A percentile compares a stretch with the other conserved stretches of the same genome.
Evolutionary conservation across 2,888 invertebrate species (phyloP).

Genomic region (Dryomyza anilis): DNA sequence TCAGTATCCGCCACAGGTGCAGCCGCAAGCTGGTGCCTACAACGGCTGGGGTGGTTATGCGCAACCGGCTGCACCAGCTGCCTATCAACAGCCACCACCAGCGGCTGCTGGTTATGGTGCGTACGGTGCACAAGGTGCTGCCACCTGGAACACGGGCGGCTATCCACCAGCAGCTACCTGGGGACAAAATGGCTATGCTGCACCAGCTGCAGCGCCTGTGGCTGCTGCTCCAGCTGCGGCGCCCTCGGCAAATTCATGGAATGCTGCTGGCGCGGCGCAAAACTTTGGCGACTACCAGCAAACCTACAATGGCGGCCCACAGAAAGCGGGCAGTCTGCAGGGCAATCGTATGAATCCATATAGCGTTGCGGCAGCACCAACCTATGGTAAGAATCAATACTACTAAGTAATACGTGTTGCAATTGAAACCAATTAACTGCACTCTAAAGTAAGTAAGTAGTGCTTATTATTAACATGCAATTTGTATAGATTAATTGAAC

Average conservation of each 20-base stretch:
- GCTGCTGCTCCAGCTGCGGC: slow-evolving; percentile 35
- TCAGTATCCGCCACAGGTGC: slow-evolving; percentile 58
- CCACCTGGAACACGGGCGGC: slow-evolving; percentile 35
- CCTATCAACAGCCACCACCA: slow-evolving; percentile 45
- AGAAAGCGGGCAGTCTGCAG: slow-evolving; percentile 74
- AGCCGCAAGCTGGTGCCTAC: slow-evolving; percentile 39
- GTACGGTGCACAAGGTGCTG: slow-evolving; percentile 38
- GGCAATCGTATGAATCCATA: slow-evolving; percentile 73
- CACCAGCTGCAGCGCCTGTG: slow-evolving; percentile 36
- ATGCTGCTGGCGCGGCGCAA: slow-evolving; percentile 39
- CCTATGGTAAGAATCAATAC: slow-evolving; percentile 46
- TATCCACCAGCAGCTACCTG: slow-evolving; percentile 32
- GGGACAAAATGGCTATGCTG: slow-evolving; percentile 40
- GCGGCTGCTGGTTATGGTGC: slow-evolving; percentile 39
- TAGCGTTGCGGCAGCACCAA: slow-evolving; percentile 43
- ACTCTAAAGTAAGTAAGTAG: too few species aligned
- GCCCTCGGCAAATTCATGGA: slow-evolving; percentile 37
- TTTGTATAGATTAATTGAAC: too few species aligned
- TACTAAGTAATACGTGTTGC: too few species aligned
- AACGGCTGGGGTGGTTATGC: slow-evolving; percentile 49
- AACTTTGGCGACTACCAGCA: slow-evolving; percentile 75
- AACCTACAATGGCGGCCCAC: slow-evolving; percentile 80
- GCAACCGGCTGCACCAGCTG: slow-evolving; percentile 42
- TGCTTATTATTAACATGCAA: too few species aligned
- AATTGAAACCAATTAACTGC: too few species aligned